Conservation (phyloP, 2,888 invertebrate species). For the Nezara viridula region DNA sequence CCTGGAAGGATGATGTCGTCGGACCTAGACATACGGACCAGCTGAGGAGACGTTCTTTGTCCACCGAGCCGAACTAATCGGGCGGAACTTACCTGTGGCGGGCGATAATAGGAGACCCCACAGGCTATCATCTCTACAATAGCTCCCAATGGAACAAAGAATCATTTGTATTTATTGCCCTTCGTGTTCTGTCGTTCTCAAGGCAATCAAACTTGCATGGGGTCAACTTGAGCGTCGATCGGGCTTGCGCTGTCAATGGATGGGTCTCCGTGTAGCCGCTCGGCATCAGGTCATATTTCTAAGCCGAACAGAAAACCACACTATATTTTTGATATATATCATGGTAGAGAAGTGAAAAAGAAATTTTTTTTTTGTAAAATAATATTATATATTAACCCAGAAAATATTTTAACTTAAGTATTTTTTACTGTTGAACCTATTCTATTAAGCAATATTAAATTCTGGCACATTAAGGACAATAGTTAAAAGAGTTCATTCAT, state of each 20-base stretch:
- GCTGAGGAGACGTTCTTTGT: background rate
- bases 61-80: background rate
- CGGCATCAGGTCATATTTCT: background rate
- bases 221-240: slow-evolving; percentile 1
- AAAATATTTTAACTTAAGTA: too few species aligned
- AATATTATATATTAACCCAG: too few species aligned
- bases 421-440: too few species aligned
- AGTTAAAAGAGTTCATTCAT: too few species aligned
- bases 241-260: background rate
- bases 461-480: too few species aligned
- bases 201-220: slow-evolving; percentile 17
- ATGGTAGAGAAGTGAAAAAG: too few species aligned
- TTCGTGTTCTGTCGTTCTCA: background rate
- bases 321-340: too few species aligned
- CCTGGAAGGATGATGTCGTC: background rate
- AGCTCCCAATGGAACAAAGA: slow-evolving; percentile 13
- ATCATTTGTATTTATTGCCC: slow-evolving; percentile 13
- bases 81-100: background rate
- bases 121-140: background rate
- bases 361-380: too few species aligned
- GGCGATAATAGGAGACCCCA: slow-evolving; percentile 2
- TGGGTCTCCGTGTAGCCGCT: background rate
- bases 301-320: background rate
- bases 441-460: too few species aligned
- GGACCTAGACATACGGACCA: background rate